Percentiles rank a stretch among this genome's conserved stretches.
phyloP scores from a whole-genome alignment of 2,888 invertebrate genomes.

The Stenurella melanura region DNA sequence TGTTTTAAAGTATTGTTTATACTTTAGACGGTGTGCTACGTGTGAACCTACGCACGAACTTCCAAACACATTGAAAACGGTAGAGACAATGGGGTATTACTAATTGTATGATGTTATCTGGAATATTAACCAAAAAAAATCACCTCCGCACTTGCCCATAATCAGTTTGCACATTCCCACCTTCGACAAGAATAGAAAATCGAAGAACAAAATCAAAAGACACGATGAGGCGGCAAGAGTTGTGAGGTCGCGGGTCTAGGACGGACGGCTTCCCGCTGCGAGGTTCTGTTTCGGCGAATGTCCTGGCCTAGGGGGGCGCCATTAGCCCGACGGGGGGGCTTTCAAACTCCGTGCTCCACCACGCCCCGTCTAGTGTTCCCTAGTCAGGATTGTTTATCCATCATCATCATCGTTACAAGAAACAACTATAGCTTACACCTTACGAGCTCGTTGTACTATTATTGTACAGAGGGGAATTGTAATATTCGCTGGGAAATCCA shows the following conservation, averaged over 20 bases:
- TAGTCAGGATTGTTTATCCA: conserved; percentile 41
- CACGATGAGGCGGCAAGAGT: conserved; percentile 40
- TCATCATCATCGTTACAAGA: conserved; percentile 41
- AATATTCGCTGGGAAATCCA: not conserved
- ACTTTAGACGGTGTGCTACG: not conserved
- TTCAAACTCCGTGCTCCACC: conserved; percentile 63
- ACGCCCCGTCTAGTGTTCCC: conserved; percentile 66
- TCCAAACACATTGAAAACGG: not conserved
- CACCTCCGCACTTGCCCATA: conserved; percentile 33
- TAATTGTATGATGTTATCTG: conserved; percentile 17
- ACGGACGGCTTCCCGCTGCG: conserved; percentile 59
- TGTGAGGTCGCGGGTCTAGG: conserved; percentile 52
- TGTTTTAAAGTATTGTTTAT: too few species aligned
- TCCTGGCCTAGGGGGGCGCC: conserved; percentile 69
- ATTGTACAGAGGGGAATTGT: not conserved
- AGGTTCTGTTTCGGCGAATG: conserved; percentile 68
- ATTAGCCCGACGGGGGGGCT: conserved; percentile 67
- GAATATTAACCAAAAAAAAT: conserved; percentile 9
- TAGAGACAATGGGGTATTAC: not conserved
- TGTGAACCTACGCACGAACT: not conserved
- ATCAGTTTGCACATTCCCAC: conserved; percentile 31
- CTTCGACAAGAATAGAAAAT: conserved; percentile 12
- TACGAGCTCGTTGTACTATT: not conserved
- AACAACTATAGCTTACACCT: conserved; percentile 15
- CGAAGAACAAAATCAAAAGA: conserved; percentile 18